Evolutionary conservation across 2,113 vertebrate genomes (phyloP), one percentile per base, ranked within the genome.

Genomic region (Aptenodytes patagonicus): DNA sequence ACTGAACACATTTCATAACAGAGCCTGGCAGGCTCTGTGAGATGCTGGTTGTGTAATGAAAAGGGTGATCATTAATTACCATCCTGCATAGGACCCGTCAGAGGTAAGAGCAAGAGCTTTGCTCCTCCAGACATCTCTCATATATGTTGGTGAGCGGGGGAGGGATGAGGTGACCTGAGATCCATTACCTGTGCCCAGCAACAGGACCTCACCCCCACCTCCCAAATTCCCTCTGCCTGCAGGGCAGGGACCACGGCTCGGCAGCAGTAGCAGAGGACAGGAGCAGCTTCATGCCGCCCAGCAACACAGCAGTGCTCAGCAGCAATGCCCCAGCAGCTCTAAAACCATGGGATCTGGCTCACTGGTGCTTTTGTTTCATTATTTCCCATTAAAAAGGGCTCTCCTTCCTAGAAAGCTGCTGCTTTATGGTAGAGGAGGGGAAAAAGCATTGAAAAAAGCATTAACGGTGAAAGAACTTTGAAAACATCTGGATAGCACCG

Each of bases 31-130:
- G 19, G 31, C 49, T 64, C 21, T 1, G 1, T 5, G 31, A 2
- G 54, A 16, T 3, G 0, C 34, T 3, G 17, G 21, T 47, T 73
- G 81, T 31, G 89, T n/a, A 81, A 89, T 2, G 61, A 3, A 4
- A 5, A 9, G 42, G 71, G 42, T 1, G 2, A 6, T 26, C 34
- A 0, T 58, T 55, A 38, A 4, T 13, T 5, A 42, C n/a, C 22
- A 2, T 5, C 51, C 73, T 1, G 0, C 0, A 1, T 3, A 10
- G 75, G 28, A 28, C 12, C 26, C 3, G 3, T 6, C 40, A 8
- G 29, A 52, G 52, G 69, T 6, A 6, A 21, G 24, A 60, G 88
- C 44, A 12, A 12, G 52, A 2, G 62, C 54, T 17, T 12, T 11
- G 47, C 10, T 14, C 34, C 84, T 60, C 32, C 70, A 8, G 47